Evolutionary conservation across 1,140 invertebrate genomes (phyloP), one percentile per base, ranked within the genome.

Genomic region (Thrips palmi): DNA sequence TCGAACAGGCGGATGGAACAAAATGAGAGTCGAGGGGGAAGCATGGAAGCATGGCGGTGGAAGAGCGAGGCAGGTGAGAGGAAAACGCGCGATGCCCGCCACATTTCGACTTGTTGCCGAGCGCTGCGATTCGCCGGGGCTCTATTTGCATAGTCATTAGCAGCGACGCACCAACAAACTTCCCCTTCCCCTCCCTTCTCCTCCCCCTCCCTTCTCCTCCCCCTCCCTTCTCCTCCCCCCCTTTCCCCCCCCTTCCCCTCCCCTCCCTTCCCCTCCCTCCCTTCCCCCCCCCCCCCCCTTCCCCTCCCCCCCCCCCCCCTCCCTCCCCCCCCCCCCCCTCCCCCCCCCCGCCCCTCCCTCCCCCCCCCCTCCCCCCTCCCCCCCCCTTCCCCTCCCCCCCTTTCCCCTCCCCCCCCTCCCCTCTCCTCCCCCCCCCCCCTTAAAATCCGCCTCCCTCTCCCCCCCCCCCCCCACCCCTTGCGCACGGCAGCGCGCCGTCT

Each of bases 341-440:
- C 22, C 22, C 33, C 5, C 19, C 10, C 6, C 33, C 6, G 4
- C 33, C 5, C 19, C 6, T 20, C 6, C 5, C n/a, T 11, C 12
- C 19, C 19, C 19, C 22, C 33, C 19, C n/a, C 33, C 6, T 5
- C 33, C 6, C 19, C 33, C 4, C 33, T 11, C 12, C 7, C 19
- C 33, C 17, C 33, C 33, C 33, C 33, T 18, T 18, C 33, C 33
- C 6, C 6, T 21, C 6, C n/a, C 22, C 33, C 33, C n/a, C 33
- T 21, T 34, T 21, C 24, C 7, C 24, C 24, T 12, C 24, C 12
- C 24, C 24, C 24, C 24, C 24, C 24, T 27, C 12, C 12, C 24
- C 12, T 27, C 24, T 27, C 12, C 11, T 34, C 19, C n/a, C 11
- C 33, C n/a, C 33, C n/a, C 18, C 29, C 18, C 18, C 12, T 31